Evolutionary conservation across 1,140 invertebrate genomes (phyloP), one percentile per base, ranked within the genome.

Genomic region (Harpegnathos saltator): DNA sequence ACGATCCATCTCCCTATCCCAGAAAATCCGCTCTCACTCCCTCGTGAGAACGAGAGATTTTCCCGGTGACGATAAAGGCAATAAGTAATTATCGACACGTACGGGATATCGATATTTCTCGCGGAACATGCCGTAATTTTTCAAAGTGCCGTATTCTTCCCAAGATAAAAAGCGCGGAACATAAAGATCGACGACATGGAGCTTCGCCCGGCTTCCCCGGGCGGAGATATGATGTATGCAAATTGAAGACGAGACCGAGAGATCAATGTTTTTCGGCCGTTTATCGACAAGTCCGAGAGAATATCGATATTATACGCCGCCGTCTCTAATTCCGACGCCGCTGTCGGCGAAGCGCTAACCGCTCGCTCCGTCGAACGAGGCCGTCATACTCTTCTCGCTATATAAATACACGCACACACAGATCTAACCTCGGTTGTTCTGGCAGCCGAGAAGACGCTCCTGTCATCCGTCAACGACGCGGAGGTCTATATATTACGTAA

Each of bases 401-500:
- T 89, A 85, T 89, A 89, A 85, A 89, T 87, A 90, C 83, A 84
- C 66, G 22, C 56, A 68, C 65, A 78, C 24, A 86, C 61, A 80
- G 73, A 84, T 86, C 82, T 91, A 92, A 89, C 89, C 90, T 88
- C 89, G 85, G 85, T 72, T 85, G 83, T 84, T 86, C 83, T 89
- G 85, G 86, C 86, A 88, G 82, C 84, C 63, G 48, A 83, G 84
- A 85, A 88, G 87, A 88, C 89, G 85, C 83, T 88, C 86, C 88
- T 92, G 87, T 92, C 91, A 92, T 92, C 89, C 86, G 91, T 91
- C 89, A 92, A 90, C 86, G 88, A 85, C 85, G 87, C 82, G 86
- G 89, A 90, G 89, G 90, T 91, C 86, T 91, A 90, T 88, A 84
- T 86, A 89, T 92, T 92, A 90, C 89, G 85, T 91, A 92, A 92